phyloP scores from a whole-genome alignment of 2,888 invertebrate species.

The Zootermopsis nevadensis region DNA sequence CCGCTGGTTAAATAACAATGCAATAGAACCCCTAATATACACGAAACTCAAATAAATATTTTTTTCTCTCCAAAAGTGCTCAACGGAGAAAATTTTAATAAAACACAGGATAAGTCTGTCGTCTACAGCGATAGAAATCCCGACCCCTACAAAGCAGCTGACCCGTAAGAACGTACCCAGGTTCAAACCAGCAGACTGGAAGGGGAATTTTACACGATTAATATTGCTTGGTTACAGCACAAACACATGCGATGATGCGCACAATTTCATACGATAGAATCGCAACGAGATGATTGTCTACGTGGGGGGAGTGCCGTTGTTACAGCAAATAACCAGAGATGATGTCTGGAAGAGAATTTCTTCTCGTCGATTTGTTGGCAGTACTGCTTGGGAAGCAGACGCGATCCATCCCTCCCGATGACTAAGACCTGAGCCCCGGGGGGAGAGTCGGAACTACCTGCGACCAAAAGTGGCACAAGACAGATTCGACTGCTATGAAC shows the following conservation, averaged over 20 bases:
- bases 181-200: neutral
- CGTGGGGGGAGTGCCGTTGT: neutral
- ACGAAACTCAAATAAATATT: too few relatives aligned
- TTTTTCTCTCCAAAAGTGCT: too few relatives aligned
- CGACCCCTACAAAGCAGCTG: neutral
- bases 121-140: neutral
- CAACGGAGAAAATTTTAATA: too few relatives aligned
- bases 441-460: neutral
- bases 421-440: neutral
- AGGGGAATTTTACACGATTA: neutral
- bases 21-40: too few relatives aligned
- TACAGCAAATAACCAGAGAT: neutral
- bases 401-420: neutral
- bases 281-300: too few relatives aligned
- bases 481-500: too few relatives aligned
- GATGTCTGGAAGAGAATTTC: neutral
- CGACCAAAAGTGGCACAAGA: too few relatives aligned
- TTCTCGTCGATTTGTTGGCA: neutral
- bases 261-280: neutral
- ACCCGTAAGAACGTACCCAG: neutral
- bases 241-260: neutral
- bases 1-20: too few relatives aligned
- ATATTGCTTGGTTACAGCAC: neutral
- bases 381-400: neutral
- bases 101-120: too few relatives aligned